A percentile compares a stretch with the other conserved stretches of the same genome.
Conservation (phyloP, 2,113 vertebrate genomes). For the Larimichthys crocea region DNA sequence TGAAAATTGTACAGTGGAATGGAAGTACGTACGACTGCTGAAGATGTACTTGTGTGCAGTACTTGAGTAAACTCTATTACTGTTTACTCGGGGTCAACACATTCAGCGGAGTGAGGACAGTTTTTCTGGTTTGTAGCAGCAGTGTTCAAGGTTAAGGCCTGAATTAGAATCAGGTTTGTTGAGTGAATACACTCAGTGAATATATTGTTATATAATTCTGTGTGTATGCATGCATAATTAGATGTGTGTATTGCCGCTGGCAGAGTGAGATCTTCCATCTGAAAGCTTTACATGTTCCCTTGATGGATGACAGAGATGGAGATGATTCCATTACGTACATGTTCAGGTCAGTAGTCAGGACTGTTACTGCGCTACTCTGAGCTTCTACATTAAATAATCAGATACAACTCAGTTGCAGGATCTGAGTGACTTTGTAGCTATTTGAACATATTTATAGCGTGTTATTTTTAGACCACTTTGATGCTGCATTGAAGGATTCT, state of each 20-base stretch:
- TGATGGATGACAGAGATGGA: constrained; percentile 34
- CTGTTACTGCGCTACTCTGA: background rate
- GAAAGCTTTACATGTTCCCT: constrained; percentile 16
- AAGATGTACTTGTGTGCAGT: background rate
- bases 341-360: constrained; percentile 40
- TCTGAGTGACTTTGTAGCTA: background rate
- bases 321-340: constrained; percentile 22
- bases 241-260: constrained; percentile 10
- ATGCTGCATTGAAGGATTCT: constrained; percentile 3
- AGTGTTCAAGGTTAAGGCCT: background rate
- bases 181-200: background rate
- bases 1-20: background rate
- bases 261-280: constrained; percentile 18
- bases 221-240: constrained; percentile 12
- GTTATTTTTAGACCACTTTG: constrained; percentile 8
- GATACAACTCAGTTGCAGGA: background rate
- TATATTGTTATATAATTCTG: constrained; percentile 25
- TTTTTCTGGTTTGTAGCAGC: background rate
- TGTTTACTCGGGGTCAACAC: background rate
- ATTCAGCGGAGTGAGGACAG: background rate
- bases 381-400: constrained; percentile 8
- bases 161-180: constrained; percentile 16
- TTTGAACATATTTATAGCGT: background rate
- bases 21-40: background rate
- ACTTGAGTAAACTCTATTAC: background rate